Conservation (phyloP, 2,888 invertebrate genomes). For the Gastracanthus pulcherrimus region DNA sequence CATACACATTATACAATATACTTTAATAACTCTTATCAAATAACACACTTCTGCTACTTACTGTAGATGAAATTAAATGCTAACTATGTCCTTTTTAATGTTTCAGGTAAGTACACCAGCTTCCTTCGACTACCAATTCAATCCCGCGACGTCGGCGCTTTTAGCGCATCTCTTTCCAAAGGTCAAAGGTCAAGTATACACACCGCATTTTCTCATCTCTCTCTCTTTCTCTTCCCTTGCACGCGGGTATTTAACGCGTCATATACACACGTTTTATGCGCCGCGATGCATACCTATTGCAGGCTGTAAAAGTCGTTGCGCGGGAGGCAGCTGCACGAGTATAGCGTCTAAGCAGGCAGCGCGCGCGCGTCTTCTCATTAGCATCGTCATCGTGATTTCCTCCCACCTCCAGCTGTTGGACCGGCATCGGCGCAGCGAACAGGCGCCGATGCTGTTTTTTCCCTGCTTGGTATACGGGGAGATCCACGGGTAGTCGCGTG, state of each 20-base stretch:
- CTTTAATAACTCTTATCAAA: not conserved
- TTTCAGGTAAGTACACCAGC: constrained; percentile 62
- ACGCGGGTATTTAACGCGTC: constrained; percentile 6
- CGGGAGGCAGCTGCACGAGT: not conserved
- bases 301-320: not conserved
- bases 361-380: constrained; percentile 47
- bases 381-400: constrained; percentile 50
- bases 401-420: too few species aligned
- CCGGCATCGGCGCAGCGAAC: too few species aligned
- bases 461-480: too few species aligned
- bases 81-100: constrained; percentile 48
- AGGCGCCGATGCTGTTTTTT: not conserved
- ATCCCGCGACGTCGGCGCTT: not conserved
- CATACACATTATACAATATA: not conserved
- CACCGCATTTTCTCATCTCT: constrained; percentile 11
- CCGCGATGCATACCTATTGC: not conserved
- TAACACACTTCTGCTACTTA: not conserved
- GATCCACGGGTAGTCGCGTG: too few species aligned
- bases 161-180: not conserved
- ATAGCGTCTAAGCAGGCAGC: too few species aligned
- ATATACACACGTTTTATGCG: not conserved
- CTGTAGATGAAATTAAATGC: not conserved
- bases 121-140: not conserved
- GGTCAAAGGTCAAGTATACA: constrained; percentile 44
- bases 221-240: not conserved